Percentiles rank a stretch among this genome's conserved stretches.
Conservation (phyloP, 2,888 invertebrate species). For the Epinotia demarniana region DNA sequence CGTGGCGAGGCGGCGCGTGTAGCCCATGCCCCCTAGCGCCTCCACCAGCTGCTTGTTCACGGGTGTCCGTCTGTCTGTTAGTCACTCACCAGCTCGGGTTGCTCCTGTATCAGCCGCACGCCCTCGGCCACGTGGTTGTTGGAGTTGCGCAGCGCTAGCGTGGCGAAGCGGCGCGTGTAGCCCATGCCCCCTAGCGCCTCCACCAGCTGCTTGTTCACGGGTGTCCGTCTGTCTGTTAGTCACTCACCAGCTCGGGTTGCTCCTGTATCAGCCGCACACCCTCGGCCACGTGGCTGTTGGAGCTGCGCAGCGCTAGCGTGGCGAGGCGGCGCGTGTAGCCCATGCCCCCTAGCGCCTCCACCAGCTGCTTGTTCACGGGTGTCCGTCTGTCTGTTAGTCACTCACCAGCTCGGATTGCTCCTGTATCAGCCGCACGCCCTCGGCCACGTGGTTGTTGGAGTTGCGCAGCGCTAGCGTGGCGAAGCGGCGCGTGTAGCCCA, state of each 20-base stretch:
- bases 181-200: conserved; percentile 88
- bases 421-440: conserved; percentile 87
- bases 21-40: too few species aligned
- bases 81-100: conserved; percentile 75
- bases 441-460: conserved; percentile 88
- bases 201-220: conserved; percentile 79
- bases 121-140: conserved; percentile 89
- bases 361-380: too few species aligned
- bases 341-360: too few species aligned
- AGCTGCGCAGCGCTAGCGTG: too few species aligned
- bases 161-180: conserved; percentile 84
- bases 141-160: conserved; percentile 86
- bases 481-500: conserved; percentile 87
- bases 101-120: conserved; percentile 86
- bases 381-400: not conserved
- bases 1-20: too few species aligned
- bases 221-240: conserved; percentile 51
- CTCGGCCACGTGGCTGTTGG: too few species aligned
- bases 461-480: conserved; percentile 86
- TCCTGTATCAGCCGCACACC: conserved; percentile 84
- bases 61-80: too few species aligned
- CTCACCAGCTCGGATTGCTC: conserved; percentile 82
- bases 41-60: too few species aligned
- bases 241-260: conserved; percentile 73
- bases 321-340: conserved; percentile 17